Base-by-base conservation (phyloP, 2,113 vertebrate species). In the Verasper variegatus region DNA sequence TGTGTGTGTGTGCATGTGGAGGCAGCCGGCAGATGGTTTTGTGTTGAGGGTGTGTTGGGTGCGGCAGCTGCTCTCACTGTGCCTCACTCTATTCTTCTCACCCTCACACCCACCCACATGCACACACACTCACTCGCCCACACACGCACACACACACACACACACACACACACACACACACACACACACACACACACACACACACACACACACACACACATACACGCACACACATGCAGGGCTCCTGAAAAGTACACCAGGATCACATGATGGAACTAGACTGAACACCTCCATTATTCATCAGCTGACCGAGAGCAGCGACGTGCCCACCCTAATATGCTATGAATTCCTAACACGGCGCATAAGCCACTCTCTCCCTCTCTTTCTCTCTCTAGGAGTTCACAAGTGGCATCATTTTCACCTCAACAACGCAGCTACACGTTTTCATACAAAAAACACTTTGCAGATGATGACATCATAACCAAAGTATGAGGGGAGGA, bases 271-370 rank as follows among this genome's bases (percentile, higher is more conserved):
- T 71, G 82, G 79, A 92, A 91, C 72, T 14, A 72, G 90, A 92
- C 89, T 71, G 70, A 82, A 75, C 69, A 57, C 23, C 49, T 93
- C 31, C 82, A 92, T 94, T 91, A 94, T 93, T 93, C 84, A 92
- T 76, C 54, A 78, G 76, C 68, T 80, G 64, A 74, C 63, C 62
- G 5, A 54, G 60, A 78, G 62, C 71, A 54, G 80, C 65, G 51
- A 78, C 82, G 81, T 49, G 55, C 72, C 61, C 79, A 51, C 65
- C 62, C 27, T 71, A 60, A 89, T 81, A 68, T 58, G 61, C 68
- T 68, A 78, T 40, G 76, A 49, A 76, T 58, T 84, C 67, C 64
- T 52, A 71, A 68, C 78, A 80, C 65, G 24, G n/a, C 45, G 60
- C 66, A 59, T 17, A 0, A 14, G 23, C 54, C 56, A 3, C 70